phyloP scores from a whole-genome alignment of 2,797 vertebrate species.

The Lacerta viridis region DNA sequence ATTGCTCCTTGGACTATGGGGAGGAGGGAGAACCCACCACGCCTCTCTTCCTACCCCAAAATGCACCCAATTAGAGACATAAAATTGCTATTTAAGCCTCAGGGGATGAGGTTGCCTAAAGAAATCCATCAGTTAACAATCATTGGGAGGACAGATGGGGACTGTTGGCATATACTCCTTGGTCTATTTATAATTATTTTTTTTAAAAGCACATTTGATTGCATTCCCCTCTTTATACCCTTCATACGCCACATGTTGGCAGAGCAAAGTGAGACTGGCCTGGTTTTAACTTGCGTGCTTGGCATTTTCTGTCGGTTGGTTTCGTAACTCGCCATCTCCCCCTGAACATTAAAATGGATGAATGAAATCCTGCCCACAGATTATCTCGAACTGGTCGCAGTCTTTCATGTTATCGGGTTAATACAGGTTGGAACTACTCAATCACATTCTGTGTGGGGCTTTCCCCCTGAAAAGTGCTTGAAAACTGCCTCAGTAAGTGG shows the following conservation, averaged over 20 bases:
- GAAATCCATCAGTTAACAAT: conserved; percentile 61
- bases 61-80: conserved; percentile 47
- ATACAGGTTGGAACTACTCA: neutral
- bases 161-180: conserved; percentile 69
- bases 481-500: too few species aligned
- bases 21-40: conserved; percentile 22
- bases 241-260: conserved; percentile 71
- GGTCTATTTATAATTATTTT: conserved; percentile 77
- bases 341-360: neutral
- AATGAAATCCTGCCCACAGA: neutral
- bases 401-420: neutral
- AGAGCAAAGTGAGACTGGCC: neutral
- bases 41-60: conserved; percentile 55
- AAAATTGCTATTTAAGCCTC: conserved; percentile 43
- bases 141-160: conserved; percentile 70
- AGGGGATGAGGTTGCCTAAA: conserved; percentile 26
- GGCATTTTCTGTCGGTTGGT: neutral
- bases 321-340: neutral
- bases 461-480: too few species aligned
- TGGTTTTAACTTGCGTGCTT: conserved; percentile 9
- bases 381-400: neutral
- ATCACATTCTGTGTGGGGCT: neutral
- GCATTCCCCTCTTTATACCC: conserved; percentile 73
- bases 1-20: conserved; percentile 15
- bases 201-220: conserved; percentile 75